A percentile compares a stretch with the other conserved stretches of the same genome.
These are phyloP conservation scores for Perithous albicinctus DNA, from an alignment of 2,888 invertebrate genomes.

Conservation along the genomic window DNA sequence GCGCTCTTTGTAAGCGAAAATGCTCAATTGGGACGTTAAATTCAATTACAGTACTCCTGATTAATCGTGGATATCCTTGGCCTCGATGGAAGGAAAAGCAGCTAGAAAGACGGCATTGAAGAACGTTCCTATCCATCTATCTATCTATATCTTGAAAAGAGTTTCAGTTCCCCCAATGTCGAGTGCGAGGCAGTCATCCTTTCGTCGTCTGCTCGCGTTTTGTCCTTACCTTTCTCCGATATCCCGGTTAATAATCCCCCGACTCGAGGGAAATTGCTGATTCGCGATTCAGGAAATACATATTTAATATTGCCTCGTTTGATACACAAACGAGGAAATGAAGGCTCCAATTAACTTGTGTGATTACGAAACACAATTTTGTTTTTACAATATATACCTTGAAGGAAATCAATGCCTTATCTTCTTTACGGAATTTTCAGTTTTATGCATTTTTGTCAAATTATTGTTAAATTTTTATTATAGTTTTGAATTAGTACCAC, in stretches of 20 bases:
- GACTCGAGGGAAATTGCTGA: constrained; percentile 57
- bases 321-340: constrained; percentile 12
- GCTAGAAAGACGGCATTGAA: constrained; percentile 12
- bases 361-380: background rate
- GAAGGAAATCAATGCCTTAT: background rate
- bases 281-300: constrained; percentile 13
- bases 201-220: constrained; percentile 52
- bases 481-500: no score
- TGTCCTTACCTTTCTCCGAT: constrained; percentile 37
- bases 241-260: constrained; percentile 54
- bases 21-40: constrained; percentile 83
- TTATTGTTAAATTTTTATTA: no score
- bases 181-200: constrained; percentile 3
- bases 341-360: background rate
- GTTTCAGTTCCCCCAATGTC: constrained; percentile 4
- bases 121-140: background rate
- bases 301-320: constrained; percentile 24
- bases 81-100: constrained; percentile 66
- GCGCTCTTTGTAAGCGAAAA: constrained; percentile 84
- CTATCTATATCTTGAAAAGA: constrained; percentile 8
- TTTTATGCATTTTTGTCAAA: no score
- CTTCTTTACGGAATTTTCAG: background rate
- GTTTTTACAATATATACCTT: background rate
- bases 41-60: constrained; percentile 82
- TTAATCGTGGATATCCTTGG: constrained; percentile 81